A percentile compares a stretch with the other conserved stretches of the same genome.
phyloP scores from a whole-genome alignment of 2,888 invertebrate species.

The Lagria hirta region DNA sequence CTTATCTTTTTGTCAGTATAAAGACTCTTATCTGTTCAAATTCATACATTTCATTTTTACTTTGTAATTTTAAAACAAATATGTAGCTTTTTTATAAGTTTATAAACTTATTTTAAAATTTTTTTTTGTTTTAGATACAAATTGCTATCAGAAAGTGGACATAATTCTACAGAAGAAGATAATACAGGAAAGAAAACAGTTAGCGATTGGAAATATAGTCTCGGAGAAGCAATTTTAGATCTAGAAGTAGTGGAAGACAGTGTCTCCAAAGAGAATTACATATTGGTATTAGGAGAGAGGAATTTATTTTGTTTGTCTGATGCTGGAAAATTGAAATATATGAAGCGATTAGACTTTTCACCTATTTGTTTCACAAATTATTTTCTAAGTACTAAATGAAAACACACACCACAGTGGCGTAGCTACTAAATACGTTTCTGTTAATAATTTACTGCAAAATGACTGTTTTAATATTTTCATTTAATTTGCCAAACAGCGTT shows the following conservation, averaged over 20 bases:
- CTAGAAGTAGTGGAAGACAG: slow-evolving; percentile 50
- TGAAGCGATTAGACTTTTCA: slow-evolving; percentile 82
- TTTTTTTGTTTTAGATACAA: slow-evolving; percentile 64
- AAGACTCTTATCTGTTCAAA: no score
- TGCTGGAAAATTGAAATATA: slow-evolving; percentile 76
- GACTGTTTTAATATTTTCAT: no score
- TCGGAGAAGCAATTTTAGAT: slow-evolving; percentile 65
- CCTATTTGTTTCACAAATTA: slow-evolving; percentile 76
- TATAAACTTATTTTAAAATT: no score
- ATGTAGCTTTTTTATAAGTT: no score
- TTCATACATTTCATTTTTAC: no score
- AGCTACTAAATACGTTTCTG: no score
- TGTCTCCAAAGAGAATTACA: slow-evolving; percentile 66
- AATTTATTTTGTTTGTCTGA: slow-evolving; percentile 80
- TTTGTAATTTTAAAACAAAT: no score
- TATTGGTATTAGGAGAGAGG: slow-evolving; percentile 81
- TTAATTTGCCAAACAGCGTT: no score
- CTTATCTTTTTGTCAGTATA: no score
- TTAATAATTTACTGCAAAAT: no score
- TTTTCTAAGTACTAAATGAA: slow-evolving; percentile 69
- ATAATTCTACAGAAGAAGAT: slow-evolving; percentile 60
- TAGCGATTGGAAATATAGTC: slow-evolving; percentile 79
- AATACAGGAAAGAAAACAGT: slow-evolving; percentile 62
- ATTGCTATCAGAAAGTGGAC: slow-evolving; percentile 71
- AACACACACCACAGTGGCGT: no score